Evolutionary conservation across 2,888 invertebrate genomes (phyloP), one percentile per base, ranked within the genome.

Genomic region (Zaprionus obscuricornis): DNA sequence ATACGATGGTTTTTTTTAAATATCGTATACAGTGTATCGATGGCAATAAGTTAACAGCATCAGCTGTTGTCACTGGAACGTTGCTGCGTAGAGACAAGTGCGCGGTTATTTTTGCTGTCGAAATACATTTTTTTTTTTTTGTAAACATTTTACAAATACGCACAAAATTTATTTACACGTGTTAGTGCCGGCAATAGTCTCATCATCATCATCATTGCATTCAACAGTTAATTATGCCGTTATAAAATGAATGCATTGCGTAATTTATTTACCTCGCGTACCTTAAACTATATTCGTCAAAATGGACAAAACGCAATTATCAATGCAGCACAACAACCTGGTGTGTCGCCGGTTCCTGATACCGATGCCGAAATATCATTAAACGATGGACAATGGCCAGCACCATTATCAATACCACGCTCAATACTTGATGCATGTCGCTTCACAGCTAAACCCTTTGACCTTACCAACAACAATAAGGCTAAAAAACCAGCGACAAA

Each of bases 221-320:
- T n/a, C n/a, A n/a, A n/a, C n/a, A n/a, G n/a, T n/a, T n/a, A n/a
- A 70, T 36, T 62, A 71, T 70, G 69, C 56, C 46, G 60, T 65
- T 74, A 62, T 75, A 74, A 76, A 77, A 88, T 88, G 88, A 86
- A 88, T 55, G 74, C 81, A 62, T 88, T 88, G 82, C 88, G 88
- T 75, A 88, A 88, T 68, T 74, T 88, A 50, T 88, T 88, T 18
- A 85, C 84, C 43, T 81, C 81, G 54, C 83, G 88, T 31, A 82
- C 88, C 3, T 58, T 88, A 20, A 85, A 79, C 63, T 75, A 76
- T 45, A 66, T 88, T 24, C 82, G 88, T 11, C 88, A 88, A 47
- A 86, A 87, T 83, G 88, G 87, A 47, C 88, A 88, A 39, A 88
- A 88, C 49, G 88, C 88, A n/a, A 76, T 88, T 43, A 70, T 88